Conservation (phyloP, 2,888 invertebrate species). For the Drosophila planitibia region DNA sequence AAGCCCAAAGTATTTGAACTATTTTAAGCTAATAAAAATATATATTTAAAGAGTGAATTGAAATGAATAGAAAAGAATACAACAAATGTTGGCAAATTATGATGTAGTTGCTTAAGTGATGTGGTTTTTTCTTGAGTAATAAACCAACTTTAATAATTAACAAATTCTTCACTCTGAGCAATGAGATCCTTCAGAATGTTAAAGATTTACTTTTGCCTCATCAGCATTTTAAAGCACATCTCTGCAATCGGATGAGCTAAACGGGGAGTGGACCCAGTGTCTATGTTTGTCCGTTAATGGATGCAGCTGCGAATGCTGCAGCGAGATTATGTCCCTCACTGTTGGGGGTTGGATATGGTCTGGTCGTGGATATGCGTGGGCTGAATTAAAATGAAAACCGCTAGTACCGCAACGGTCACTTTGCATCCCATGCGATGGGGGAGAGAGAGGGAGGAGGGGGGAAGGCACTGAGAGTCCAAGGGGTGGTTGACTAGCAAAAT, state of each 20-base stretch:
- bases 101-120: not conserved
- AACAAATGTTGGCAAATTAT: not conserved
- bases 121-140: not conserved
- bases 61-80: not conserved
- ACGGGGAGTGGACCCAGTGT: not conserved
- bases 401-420: conserved; percentile 60
- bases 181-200: not conserved
- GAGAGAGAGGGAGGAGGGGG: not conserved
- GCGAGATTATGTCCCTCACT: conserved; percentile 33
- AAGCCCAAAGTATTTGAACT: not conserved
- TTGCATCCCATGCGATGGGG: conserved; percentile 18
- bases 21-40: not conserved
- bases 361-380: conserved; percentile 29
- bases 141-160: not conserved
- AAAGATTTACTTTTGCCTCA: not conserved
- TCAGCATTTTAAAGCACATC: conserved; percentile 21
- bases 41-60: not conserved
- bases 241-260: not conserved
- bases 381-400: conserved; percentile 55
- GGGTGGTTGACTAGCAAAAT: conserved; percentile 30
- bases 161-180: not conserved
- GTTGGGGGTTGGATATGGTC: conserved; percentile 5
- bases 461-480: not conserved
- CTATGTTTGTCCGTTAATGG: conserved; percentile 27
- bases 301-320: conserved; percentile 11